A percentile compares a stretch with the other conserved stretches of the same genome.
Conservation (phyloP, 2,888 invertebrate genomes). For the Melanargia galathea region DNA sequence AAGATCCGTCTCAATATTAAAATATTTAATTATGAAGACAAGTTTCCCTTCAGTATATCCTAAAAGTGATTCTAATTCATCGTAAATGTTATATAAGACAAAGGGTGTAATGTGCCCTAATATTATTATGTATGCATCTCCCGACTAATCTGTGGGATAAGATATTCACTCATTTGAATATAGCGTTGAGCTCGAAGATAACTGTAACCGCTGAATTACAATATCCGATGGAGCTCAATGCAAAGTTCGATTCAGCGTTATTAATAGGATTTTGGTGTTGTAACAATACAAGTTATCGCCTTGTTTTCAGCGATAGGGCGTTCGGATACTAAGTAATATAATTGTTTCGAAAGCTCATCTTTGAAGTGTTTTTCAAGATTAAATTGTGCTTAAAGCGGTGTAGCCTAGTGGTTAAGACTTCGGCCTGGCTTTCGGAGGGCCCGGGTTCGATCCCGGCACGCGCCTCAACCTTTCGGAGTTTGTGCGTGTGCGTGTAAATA, state of each 20-base stretch:
- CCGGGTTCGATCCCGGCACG: no score
- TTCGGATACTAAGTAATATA: not conserved
- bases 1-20: no score
- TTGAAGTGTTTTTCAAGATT: not conserved
- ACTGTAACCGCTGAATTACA: constrained; percentile 21
- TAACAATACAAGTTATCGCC: constrained; percentile 3
- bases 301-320: not conserved
- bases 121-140: constrained; percentile 9
- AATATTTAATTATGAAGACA: no score
- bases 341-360: not conserved
- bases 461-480: no score
- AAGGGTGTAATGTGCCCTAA: not conserved
- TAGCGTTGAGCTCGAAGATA: constrained; percentile 20
- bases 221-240: constrained; percentile 20
- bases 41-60: no score
- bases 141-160: constrained; percentile 12
- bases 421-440: no score
- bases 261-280: constrained; percentile 21
- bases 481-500: no score
- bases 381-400: no score
- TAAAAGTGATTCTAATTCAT: constrained; percentile 6
- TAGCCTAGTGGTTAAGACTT: no score
- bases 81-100: not conserved
- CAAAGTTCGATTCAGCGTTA: constrained; percentile 21
- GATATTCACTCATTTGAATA: constrained; percentile 23